phyloP scores from a whole-genome alignment of 2,113 vertebrate species.

The Neogale vison region DNA sequence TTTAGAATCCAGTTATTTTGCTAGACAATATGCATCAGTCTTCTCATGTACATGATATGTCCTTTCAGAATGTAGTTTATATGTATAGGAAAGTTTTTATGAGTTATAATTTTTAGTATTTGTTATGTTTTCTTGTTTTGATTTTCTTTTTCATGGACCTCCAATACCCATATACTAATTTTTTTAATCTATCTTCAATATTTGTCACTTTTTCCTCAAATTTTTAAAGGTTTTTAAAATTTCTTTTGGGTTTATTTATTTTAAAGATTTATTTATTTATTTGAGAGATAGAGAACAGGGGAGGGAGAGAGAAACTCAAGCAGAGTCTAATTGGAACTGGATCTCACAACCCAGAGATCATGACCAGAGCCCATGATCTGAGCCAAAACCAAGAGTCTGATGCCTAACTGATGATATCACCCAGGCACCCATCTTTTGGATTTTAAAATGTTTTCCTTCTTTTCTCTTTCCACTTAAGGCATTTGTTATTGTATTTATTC shows the following conservation, averaged over 20 bases:
- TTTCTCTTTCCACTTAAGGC: neutral
- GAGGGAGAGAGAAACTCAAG: neutral
- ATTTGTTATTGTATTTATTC: neutral
- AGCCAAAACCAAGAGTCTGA: neutral
- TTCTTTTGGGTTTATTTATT: neutral
- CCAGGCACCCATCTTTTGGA: neutral
- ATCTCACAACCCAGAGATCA: neutral
- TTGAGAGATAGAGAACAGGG: neutral
- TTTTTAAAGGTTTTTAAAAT: neutral
- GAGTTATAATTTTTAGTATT: neutral
- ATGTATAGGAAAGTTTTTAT: neutral
- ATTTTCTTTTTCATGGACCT: conserved; percentile 5
- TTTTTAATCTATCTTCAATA: conserved; percentile 10
- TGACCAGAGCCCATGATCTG: neutral
- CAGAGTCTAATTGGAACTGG: neutral
- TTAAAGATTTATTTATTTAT: neutral
- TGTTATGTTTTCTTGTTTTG: neutral
- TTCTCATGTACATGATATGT: neutral
- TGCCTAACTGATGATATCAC: neutral
- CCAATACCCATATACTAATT: neutral
- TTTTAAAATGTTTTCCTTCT: neutral
- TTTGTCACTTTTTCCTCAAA: neutral
- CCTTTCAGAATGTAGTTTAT: neutral
- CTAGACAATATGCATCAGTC: neutral
- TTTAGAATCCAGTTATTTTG: neutral